Conservation (phyloP, 2,888 invertebrate genomes). For the Caenorhabditis doughertyi region DNA sequence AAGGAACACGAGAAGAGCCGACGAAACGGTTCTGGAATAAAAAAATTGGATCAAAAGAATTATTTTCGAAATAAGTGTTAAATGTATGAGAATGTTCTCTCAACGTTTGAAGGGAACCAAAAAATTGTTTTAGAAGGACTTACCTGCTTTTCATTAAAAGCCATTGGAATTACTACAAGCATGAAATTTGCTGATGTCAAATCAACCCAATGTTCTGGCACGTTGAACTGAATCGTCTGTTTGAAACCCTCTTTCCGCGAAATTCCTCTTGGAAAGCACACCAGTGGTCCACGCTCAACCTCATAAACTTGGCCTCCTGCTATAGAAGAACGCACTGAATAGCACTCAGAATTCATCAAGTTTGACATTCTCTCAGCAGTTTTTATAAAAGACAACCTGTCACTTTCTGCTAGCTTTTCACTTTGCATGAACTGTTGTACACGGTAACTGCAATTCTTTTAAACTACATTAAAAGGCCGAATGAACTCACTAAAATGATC, state of each 20-base stretch:
- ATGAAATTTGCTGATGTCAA: conserved; percentile 2
- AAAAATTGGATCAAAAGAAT: no score
- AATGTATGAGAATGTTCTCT: no score
- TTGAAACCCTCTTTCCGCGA: not conserved
- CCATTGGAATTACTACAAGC: conserved; percentile 27
- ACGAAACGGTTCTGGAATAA: conserved; percentile 9
- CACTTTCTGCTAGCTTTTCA: not conserved
- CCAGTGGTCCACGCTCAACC: conserved; percentile 9
- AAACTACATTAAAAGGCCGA: not conserved
- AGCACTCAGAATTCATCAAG: no score
- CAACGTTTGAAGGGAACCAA: no score
- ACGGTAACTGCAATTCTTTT: not conserved
- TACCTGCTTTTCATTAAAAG: conserved; percentile 1
- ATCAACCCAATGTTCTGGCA: conserved; percentile 7
- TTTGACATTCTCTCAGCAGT: no score
- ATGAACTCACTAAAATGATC: not conserved
- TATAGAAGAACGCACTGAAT: not conserved
- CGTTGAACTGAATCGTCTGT: conserved; percentile 8
- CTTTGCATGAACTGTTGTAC: not conserved
- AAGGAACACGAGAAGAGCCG: not conserved
- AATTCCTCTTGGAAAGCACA: conserved; percentile 23
- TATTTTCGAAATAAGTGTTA: no score
- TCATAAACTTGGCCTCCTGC: no score
- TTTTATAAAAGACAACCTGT: not conserved
- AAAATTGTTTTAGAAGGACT: not conserved